A percentile compares a stretch with the other conserved stretches of the same genome.
Evolutionary conservation across 2,113 vertebrate species (phyloP).

Genomic region (Pelusios castaneus): DNA sequence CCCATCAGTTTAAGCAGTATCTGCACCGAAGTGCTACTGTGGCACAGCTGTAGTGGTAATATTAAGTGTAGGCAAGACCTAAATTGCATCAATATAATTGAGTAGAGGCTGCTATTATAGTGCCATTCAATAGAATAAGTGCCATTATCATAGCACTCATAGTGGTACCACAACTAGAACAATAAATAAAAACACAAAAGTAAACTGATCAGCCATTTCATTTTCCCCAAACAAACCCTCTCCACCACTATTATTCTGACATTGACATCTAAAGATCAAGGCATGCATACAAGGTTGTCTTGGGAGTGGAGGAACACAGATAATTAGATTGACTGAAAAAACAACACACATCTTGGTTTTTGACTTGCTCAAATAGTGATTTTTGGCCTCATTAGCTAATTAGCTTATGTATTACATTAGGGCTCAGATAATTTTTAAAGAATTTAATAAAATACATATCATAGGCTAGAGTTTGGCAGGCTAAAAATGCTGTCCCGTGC

Average conservation of each 20-base stretch:
- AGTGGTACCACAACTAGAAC: not conserved
- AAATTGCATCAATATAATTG: not conserved
- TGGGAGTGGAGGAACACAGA: not conserved
- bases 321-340: not conserved
- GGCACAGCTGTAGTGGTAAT: not conserved
- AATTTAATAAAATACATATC: not conserved
- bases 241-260: not conserved
- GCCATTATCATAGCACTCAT: not conserved
- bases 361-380: not conserved
- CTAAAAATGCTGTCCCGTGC: not conserved
- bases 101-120: not conserved
- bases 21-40: not conserved
- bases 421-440: not conserved
- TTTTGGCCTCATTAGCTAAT: not conserved
- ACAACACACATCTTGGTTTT: accelerated
- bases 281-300: not conserved
- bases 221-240: not conserved
- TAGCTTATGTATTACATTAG: not conserved
- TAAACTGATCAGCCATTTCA: accelerated
- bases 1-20: not conserved
- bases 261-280: not conserved
- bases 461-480: not conserved
- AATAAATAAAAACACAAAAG: not conserved
- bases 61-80: not conserved
- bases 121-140: not conserved